Base-by-base conservation (phyloP, 1,140 invertebrate genomes). In the Cydia strobilella region DNA sequence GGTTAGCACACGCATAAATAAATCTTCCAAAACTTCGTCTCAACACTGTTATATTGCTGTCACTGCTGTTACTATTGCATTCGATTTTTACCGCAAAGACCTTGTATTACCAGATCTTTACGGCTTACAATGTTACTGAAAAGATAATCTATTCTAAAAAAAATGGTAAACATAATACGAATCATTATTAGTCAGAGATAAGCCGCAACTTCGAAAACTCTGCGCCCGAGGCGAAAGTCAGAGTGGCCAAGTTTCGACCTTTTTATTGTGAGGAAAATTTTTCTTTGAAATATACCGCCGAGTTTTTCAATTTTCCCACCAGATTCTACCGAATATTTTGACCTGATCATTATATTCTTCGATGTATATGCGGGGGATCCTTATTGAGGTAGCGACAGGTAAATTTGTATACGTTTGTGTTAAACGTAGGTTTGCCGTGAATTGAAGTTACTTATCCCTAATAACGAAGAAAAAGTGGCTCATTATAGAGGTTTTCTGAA, bases 151-250 rank as follows among this genome's bases (percentile, higher is more conserved):
- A 59, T 59, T 59, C 54, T 20, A 23, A 59, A 59, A 10, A 59
- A 59, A 59, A 59, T 59, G 54, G 23, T 59, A 59, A 59, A 59
- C 54, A 59, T 59, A 59, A 59, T 59, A 59, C 54, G 20, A 59
- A 59, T 59, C 54, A 23, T 59, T 59, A 59, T 59, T 59, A 59
- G 54, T 59, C 54, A 59, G n/a, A 59, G 54, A 59, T 59, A 59
- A 59, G 54, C 54, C 54, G 7, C 54, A 23, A 59, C 18, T 59
- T 59, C 9, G 18, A 3, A 18, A 59, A 59, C 54, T 59, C 51
- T 7, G 54, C 18, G 54, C 54, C 20, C 15, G 18, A 12, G 54
- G 54, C 54, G 20, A 59, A 59, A 59, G 45, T 48, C 45, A 51
- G 48, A 59, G 20, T 59, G 54, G 54, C 15, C 54, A 59, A 59